Percentiles rank a stretch among this genome's conserved stretches.
These are phyloP conservation scores for Chascanopsetta lugubris DNA, from an alignment of 2,113 vertebrate genomes.

Conservation along the genomic window DNA sequence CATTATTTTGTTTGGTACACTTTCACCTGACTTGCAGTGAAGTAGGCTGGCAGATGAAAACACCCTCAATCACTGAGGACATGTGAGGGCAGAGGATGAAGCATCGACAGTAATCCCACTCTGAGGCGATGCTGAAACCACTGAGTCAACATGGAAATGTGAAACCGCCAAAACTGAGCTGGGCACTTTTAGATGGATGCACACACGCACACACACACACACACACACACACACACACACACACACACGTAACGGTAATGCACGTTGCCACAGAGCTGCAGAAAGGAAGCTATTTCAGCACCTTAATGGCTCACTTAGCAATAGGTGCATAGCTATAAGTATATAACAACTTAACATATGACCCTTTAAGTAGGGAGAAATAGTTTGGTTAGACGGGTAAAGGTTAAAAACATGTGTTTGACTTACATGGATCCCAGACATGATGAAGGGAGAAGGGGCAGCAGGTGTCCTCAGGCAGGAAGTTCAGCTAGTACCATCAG, in stretches of 20 bases:
- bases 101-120: constrained; percentile 29
- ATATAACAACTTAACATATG: too few species aligned
- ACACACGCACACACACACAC: too few species aligned
- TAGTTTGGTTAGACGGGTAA: too few species aligned
- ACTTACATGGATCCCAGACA: constrained; percentile 79
- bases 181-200: constrained; percentile 13
- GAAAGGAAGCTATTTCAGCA: constrained; percentile 5
- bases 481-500: constrained; percentile 77
- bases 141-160: constrained; percentile 22
- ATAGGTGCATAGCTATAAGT: too few species aligned
- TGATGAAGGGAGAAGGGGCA: constrained; percentile 70
- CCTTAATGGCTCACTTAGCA: not conserved
- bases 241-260: too few species aligned
- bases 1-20: not conserved
- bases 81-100: constrained; percentile 12
- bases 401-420: not conserved
- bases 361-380: too few species aligned
- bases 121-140: constrained; percentile 21
- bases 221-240: too few species aligned
- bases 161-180: constrained; percentile 22
- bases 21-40: not conserved
- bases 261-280: constrained; percentile 1
- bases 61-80: constrained; percentile 15
- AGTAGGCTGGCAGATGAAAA: constrained; percentile 7
- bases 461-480: constrained; percentile 71